Conservation (phyloP, 92 coral and sea anemone species). For the Zoanthus sociatus region DNA sequence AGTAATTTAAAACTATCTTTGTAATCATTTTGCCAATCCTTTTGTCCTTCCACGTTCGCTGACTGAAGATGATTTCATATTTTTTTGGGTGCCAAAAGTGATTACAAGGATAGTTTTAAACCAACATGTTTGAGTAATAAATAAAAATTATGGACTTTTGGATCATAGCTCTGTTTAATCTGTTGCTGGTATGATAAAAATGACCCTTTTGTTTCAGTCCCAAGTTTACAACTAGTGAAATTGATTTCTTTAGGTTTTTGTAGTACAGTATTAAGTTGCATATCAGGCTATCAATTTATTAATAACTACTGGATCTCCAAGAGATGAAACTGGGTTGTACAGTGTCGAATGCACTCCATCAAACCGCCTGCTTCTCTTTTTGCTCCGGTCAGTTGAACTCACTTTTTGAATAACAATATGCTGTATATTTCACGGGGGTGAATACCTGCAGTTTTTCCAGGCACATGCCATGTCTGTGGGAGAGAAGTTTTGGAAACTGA, state of each 20-base stretch:
- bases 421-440: conserved; percentile 23
- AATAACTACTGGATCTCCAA: not conserved
- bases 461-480: conserved; percentile 69
- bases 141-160: no score
- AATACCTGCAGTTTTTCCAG: conserved; percentile 38
- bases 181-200: no score
- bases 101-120: no score
- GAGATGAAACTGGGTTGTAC: not conserved
- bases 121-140: no score
- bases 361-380: conserved; percentile 6
- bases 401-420: conserved; percentile 42
- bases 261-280: not conserved
- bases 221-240: not conserved
- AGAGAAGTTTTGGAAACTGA: conserved; percentile 49
- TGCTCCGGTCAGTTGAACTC: not conserved
- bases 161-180: no score
- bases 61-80: no score
- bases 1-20: no score
- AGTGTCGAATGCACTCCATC: conserved; percentile 53
- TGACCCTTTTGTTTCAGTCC: no score
- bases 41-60: no score
- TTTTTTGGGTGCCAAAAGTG: no score
- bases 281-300: not conserved
- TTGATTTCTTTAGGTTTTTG: not conserved
- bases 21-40: no score